Percentiles rank a stretch among this genome's conserved stretches.
Conservation (phyloP, 2,888 invertebrate species). For the Pyrrhosoma nymphula region DNA sequence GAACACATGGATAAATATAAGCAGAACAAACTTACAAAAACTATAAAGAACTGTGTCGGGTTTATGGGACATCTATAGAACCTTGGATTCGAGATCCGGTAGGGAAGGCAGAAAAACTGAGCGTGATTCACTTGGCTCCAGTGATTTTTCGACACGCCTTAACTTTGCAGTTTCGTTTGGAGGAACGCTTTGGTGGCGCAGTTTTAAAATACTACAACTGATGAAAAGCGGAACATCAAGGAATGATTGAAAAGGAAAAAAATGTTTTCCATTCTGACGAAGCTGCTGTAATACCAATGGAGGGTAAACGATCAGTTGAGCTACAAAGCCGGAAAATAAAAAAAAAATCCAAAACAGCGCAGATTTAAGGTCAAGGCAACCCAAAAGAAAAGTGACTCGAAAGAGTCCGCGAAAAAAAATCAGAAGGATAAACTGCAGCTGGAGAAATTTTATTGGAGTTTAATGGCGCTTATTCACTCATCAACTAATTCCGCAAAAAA, state of each 20-base stretch:
- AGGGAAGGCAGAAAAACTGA: not conserved
- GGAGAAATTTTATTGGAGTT: not conserved
- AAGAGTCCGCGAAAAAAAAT: not conserved
- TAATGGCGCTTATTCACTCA: not conserved
- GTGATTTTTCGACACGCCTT: not conserved
- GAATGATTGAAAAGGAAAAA: not conserved
- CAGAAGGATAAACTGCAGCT: not conserved
- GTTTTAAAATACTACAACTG: not conserved
- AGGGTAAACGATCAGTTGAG: not conserved
- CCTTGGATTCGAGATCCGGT: not conserved
- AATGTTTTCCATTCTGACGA: not conserved
- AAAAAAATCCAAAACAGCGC: not conserved
- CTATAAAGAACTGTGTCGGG: not conserved
- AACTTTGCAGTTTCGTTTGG: not conserved
- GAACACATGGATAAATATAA: no score
- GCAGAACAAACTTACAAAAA: no score
- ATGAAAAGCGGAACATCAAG: not conserved
- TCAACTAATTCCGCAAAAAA: not conserved
- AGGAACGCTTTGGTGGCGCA: not conserved
- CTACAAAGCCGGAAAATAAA: not conserved
- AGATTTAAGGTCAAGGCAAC: not conserved
- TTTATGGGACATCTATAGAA: not conserved
- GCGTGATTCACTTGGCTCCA: not conserved
- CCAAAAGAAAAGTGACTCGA: not conserved
- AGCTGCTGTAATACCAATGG: not conserved